phyloP scores from a whole-genome alignment of 2,797 vertebrate genomes.

The Knipowitschia caucasica region DNA sequence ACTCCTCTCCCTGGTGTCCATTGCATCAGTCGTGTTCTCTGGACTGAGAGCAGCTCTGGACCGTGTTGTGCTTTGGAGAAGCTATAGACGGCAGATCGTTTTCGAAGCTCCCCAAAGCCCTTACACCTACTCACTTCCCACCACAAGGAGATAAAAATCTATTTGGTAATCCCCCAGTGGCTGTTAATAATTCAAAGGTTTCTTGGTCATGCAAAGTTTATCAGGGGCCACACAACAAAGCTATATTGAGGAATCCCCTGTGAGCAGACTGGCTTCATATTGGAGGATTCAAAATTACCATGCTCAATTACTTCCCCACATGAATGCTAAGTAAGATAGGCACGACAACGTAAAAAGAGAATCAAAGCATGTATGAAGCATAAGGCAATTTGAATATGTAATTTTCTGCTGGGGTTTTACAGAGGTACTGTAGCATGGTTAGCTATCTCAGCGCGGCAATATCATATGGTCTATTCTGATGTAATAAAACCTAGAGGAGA shows the following conservation, averaged over 20 bases:
- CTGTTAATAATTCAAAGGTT: constrained; percentile 73
- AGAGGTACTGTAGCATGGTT: constrained; percentile 8
- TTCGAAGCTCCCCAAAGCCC: constrained; percentile 36
- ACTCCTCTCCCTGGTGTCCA: constrained; percentile 33
- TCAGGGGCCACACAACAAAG: constrained; percentile 34
- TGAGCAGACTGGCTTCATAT: constrained; percentile 17
- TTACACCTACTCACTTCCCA: constrained; percentile 46
- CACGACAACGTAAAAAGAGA: constrained; percentile 27
- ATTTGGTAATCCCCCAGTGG: constrained; percentile 51
- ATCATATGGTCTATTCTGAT: constrained; percentile 35
- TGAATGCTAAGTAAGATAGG: constrained; percentile 40
- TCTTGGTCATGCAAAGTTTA: constrained; percentile 55
- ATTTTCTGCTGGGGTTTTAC: constrained; percentile 34
- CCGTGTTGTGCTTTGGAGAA: constrained; percentile 23
- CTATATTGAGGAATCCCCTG: constrained; percentile 30
- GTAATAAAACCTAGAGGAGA: constrained; percentile 37
- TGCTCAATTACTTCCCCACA: constrained; percentile 40
- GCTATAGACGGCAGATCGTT: constrained; percentile 53
- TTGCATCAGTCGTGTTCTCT: constrained; percentile 47
- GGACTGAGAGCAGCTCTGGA: constrained; percentile 31
- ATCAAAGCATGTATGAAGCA: constrained; percentile 29
- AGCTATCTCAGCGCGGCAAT: constrained; percentile 23
- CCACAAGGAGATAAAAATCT: constrained; percentile 39
- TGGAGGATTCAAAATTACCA: constrained; percentile 16
- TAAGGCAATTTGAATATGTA: constrained; percentile 46